Percentiles rank a stretch among this genome's conserved stretches.
phyloP scores from a whole-genome alignment of 2,113 vertebrate genomes.

The Etia nguti region DNA sequence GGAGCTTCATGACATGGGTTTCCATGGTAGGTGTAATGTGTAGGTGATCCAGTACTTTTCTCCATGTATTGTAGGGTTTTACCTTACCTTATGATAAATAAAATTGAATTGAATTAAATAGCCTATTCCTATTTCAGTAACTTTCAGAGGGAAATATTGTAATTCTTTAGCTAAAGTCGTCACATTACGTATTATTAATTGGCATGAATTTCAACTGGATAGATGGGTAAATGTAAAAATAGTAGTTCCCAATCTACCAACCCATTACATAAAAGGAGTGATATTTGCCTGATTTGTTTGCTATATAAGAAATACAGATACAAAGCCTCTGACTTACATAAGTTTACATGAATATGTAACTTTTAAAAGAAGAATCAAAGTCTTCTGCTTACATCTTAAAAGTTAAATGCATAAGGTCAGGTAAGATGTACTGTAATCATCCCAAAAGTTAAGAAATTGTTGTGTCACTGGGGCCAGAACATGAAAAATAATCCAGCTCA shows the following conservation, averaged over 20 bases:
- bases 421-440: neutral
- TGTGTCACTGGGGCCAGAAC: neutral
- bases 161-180: neutral
- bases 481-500: neutral
- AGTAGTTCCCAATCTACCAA: neutral
- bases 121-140: neutral
- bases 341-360: neutral
- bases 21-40: neutral
- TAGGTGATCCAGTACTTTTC: neutral
- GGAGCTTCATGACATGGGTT: accelerated
- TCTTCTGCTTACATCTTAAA: neutral
- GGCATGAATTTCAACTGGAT: neutral
- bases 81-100: neutral
- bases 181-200: neutral
- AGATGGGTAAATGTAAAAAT: neutral
- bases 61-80: neutral
- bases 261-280: neutral
- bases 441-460: neutral
- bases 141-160: neutral
- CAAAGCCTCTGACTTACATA: neutral
- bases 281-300: neutral
- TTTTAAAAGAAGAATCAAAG: neutral
- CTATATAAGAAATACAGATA: neutral
- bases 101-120: neutral
- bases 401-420: neutral